A percentile compares a stretch with the other conserved stretches of the same genome.
These are phyloP conservation scores for Deilephila porcellus DNA, from an alignment of 2,888 invertebrate genomes.

Conservation along the genomic window DNA sequence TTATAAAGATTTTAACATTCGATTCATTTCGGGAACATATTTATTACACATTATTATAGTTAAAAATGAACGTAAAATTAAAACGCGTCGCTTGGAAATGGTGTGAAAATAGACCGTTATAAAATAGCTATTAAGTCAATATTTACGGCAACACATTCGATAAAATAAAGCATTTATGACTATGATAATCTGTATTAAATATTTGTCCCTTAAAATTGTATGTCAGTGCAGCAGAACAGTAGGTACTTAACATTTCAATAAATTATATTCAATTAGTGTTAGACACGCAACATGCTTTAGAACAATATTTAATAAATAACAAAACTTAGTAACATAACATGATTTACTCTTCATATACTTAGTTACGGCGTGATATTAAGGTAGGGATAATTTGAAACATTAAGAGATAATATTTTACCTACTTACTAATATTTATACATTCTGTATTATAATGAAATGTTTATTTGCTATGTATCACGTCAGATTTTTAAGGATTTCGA, in stretches of 20 bases:
- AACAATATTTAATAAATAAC: conserved; percentile 64
- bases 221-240: conserved; percentile 11
- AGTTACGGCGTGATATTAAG: conserved; percentile 45
- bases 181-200: conserved; percentile 3
- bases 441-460: conserved; percentile 49
- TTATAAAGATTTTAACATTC: conserved; percentile 13
- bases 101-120: neutral
- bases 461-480: conserved; percentile 28
- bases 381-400: conserved; percentile 47
- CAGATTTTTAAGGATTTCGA: neutral
- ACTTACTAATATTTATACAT: conserved; percentile 53
- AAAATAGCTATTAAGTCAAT: neutral
- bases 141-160: neutral
- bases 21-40: conserved; percentile 9
- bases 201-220: conserved; percentile 3
- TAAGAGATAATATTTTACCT: conserved; percentile 47
- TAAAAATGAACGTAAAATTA: neutral
- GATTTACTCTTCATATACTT: conserved; percentile 41
- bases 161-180: neutral
- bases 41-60: conserved; percentile 3
- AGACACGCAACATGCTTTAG: conserved; percentile 73
- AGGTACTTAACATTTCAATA: neutral
- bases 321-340: conserved; percentile 50
- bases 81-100: neutral
- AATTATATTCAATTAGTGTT: conserved; percentile 1